Evolutionary conservation across 1,140 invertebrate species (phyloP).

Genomic region (Aphelenchoides fujianensis): DNA sequence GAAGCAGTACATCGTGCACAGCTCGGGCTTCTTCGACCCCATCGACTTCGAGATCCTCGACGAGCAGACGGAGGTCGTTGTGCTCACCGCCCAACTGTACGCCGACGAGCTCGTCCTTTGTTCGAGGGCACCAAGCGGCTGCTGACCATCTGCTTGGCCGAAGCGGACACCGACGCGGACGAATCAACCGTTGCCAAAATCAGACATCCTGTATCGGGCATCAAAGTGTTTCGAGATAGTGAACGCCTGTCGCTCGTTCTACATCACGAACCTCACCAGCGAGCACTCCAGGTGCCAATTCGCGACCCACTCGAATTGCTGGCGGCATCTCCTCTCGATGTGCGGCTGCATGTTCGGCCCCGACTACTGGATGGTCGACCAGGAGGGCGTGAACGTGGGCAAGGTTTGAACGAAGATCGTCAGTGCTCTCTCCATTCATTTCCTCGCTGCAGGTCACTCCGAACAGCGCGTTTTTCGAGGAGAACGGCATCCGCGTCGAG

Average conservation of each 20-base stretch:
- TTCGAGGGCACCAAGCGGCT: constrained; percentile 54
- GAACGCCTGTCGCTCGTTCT: constrained; percentile 27
- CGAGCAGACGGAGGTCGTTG: constrained; percentile 26
- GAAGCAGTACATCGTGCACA: constrained; percentile 54
- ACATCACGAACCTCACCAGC: constrained; percentile 42
- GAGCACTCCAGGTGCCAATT: constrained; percentile 48
- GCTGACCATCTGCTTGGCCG: constrained; percentile 44
- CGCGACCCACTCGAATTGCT: constrained; percentile 37
- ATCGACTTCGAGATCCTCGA: constrained; percentile 54
- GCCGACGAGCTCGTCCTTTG: constrained; percentile 50
- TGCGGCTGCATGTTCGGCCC: constrained; percentile 46
- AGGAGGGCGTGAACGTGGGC: constrained; percentile 41
- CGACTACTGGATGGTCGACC: constrained; percentile 49
- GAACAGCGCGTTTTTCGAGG: constrained; percentile 41
- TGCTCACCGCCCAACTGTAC: constrained; percentile 49
- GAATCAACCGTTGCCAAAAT: constrained; percentile 47
- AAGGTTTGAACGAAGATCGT: constrained; percentile 33
- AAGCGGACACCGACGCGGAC: constrained; percentile 21
- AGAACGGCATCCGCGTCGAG: constrained; percentile 40
- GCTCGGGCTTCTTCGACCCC: constrained; percentile 49
- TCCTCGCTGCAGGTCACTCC: constrained; percentile 39
- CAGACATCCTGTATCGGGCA: constrained; percentile 55
- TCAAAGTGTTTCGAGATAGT: constrained; percentile 54
- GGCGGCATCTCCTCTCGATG: constrained; percentile 37
- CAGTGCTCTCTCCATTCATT: neutral